phyloP scores from a whole-genome alignment of 2,113 vertebrate species.

The Marmota monax region DNA sequence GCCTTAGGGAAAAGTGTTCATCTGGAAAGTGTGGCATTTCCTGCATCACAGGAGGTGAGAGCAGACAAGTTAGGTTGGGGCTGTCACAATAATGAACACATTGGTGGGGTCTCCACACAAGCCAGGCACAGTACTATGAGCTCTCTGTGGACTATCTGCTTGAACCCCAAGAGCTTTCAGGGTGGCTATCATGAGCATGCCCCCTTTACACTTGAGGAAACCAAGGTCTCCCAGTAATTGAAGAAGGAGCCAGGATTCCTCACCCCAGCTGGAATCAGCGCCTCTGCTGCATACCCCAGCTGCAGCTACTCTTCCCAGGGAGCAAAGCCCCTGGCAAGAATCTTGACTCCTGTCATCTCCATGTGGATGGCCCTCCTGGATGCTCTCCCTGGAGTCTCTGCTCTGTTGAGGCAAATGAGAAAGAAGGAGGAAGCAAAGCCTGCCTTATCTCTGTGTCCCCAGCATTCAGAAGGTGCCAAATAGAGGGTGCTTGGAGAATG shows the following conservation, averaged over 20 bases:
- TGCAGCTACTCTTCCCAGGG: not conserved
- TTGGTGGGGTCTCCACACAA: not conserved
- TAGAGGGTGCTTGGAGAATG: not conserved
- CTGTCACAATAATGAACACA: not conserved
- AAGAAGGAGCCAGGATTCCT: not conserved
- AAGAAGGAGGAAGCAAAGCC: not conserved
- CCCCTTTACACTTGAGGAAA: not conserved
- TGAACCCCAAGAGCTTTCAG: not conserved
- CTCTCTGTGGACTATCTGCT: not conserved
- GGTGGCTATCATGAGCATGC: not conserved
- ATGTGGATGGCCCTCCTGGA: not conserved
- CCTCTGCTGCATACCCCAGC: fast-evolving
- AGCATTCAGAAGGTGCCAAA: not conserved
- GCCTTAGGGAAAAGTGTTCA: not conserved
- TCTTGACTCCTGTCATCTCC: not conserved
- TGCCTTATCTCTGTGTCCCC: not conserved
- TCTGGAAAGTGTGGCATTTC: not conserved
- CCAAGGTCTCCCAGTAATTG: not conserved
- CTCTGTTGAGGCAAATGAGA: not conserved
- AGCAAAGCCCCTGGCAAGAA: not conserved
- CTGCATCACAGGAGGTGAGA: not conserved
- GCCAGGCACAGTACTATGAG: not conserved
- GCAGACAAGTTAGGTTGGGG: not conserved
- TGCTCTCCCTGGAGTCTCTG: not conserved
- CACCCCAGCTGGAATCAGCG: not conserved